Base-by-base conservation (phyloP, 2,113 vertebrate genomes). In the Mobula hypostoma region DNA sequence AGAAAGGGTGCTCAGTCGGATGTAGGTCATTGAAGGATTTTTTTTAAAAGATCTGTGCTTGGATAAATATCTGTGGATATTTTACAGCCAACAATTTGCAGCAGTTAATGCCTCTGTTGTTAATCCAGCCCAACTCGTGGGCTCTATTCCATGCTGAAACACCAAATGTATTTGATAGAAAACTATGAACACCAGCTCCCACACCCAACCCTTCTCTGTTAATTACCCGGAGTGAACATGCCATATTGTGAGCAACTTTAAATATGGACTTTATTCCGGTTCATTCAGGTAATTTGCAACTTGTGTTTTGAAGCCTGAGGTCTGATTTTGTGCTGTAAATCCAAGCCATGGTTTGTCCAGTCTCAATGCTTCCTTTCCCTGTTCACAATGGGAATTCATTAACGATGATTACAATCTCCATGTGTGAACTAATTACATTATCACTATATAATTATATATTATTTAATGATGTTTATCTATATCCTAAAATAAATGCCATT, bases 381-480 rank as follows among this genome's bases (percentile, higher is more conserved):
- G 61, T 66, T 90, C 61, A n/a, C 85, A 90, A 90, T 63, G 63
- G 85, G 85, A 61, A 90, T 90, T 90, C 58, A 90, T 90, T 90
- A 90, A 66, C 19, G 85, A 66, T 66, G 85, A 90, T 90, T 90
- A 66, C 85, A 90, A 90, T 90, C 85, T 90, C 58, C 32, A n/a
- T 90, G 85, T 90, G 85, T 21, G 58, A 90, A n/a, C 61, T 90
- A 90, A 90, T 90, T 90, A n/a, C 85, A 90, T 90, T 90, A 66
- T 90, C 85, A 90, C 61, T 90, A 90, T 66, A 66, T 90, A 90
- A 90, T 90, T 90, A 88, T 88, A 88, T 88, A 88, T 88, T 88
- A 66, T 90, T 61, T 66, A 90, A 66, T 90, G 85, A 90, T 90
- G 85, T 66, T 66, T 90, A 90, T 90, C 85, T 90, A 66, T 90